These are phyloP conservation scores for Agapetus fuscipes DNA, from an alignment of 2,888 invertebrate genomes.

Conservation along the genomic window DNA sequence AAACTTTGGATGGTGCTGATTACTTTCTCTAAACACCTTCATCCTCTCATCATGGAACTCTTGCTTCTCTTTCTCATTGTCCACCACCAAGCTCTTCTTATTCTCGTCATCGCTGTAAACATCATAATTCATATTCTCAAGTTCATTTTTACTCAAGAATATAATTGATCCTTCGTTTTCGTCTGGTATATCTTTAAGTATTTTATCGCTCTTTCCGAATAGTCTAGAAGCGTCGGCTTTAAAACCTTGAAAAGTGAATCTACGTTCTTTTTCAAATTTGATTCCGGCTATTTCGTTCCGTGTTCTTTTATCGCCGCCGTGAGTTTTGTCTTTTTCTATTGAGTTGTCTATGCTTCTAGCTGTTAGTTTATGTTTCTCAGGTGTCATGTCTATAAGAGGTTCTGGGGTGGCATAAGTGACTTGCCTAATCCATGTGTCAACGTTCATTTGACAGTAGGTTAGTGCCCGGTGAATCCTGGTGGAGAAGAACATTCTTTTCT, in stretches of 20 bases:
- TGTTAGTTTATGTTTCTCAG: slow-evolving; percentile 30
- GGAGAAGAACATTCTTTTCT: slow-evolving; percentile 53
- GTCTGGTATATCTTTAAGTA: slow-evolving; percentile 44
- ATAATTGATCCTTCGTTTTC: slow-evolving; percentile 59
- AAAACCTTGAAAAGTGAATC: slow-evolving; percentile 42
- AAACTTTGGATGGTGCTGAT: slow-evolving; percentile 44
- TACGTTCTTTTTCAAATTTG: slow-evolving; percentile 43
- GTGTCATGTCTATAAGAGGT: slow-evolving; percentile 25
- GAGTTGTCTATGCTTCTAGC: background rate
- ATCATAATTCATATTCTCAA: slow-evolving; percentile 52
- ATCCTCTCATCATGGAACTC: slow-evolving; percentile 40
- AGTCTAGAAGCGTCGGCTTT: slow-evolving; percentile 42
- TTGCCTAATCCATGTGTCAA: slow-evolving; percentile 55
- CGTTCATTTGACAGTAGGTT: slow-evolving; percentile 54
- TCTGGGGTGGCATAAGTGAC: slow-evolving; percentile 41
- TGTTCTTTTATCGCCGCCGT: slow-evolving; percentile 5
- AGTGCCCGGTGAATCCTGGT: slow-evolving; percentile 54
- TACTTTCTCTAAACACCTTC: slow-evolving; percentile 43
- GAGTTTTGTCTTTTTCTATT: slow-evolving; percentile 2
- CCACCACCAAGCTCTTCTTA: slow-evolving; percentile 33
- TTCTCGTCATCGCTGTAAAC: slow-evolving; percentile 44
- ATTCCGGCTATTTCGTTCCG: slow-evolving; percentile 23
- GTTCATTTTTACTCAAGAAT: slow-evolving; percentile 55
- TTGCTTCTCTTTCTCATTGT: slow-evolving; percentile 26
- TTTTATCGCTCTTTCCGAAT: slow-evolving; percentile 44